Conservation (phyloP, 2,888 invertebrate species). For the Hoplodrina ambigua region DNA sequence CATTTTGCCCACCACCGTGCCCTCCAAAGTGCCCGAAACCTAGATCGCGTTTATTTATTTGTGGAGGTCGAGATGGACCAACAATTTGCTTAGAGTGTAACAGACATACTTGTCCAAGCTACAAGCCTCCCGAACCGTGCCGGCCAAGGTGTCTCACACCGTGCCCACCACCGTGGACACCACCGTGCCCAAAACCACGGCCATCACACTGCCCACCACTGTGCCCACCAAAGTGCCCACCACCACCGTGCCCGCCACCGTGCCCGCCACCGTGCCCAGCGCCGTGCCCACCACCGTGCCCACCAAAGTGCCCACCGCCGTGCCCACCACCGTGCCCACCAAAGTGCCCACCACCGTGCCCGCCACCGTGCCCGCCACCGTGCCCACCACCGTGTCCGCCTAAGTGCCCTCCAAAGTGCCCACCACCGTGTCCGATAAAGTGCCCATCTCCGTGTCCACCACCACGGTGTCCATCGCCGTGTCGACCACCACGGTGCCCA, state of each 20-base stretch:
- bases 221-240: not conserved
- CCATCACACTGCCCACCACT: not conserved
- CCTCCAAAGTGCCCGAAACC: not conserved
- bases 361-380: not conserved
- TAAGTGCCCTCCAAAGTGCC: no score
- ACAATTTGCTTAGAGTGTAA: slow-evolving; percentile 20
- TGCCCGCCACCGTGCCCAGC: not conserved
- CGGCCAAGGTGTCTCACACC: not conserved
- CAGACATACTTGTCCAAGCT: slow-evolving; percentile 9
- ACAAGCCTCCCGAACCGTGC: not conserved
- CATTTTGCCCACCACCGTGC: not conserved
- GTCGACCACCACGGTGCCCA: not conserved
- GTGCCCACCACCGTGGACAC: not conserved
- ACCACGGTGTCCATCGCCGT: not conserved
- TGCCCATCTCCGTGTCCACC: not conserved
- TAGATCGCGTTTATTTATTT: not conserved
- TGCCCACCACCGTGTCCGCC: not conserved
- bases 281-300: not conserved
- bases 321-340: not conserved
- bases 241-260: not conserved
- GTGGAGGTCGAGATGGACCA: slow-evolving; percentile 7
- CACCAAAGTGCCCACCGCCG: not conserved
- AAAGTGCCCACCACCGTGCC: not conserved
- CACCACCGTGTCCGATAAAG: not conserved
- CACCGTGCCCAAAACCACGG: not conserved